phyloP scores from a whole-genome alignment of 2,888 invertebrate species.

The Eutolmus rufibarbis region DNA sequence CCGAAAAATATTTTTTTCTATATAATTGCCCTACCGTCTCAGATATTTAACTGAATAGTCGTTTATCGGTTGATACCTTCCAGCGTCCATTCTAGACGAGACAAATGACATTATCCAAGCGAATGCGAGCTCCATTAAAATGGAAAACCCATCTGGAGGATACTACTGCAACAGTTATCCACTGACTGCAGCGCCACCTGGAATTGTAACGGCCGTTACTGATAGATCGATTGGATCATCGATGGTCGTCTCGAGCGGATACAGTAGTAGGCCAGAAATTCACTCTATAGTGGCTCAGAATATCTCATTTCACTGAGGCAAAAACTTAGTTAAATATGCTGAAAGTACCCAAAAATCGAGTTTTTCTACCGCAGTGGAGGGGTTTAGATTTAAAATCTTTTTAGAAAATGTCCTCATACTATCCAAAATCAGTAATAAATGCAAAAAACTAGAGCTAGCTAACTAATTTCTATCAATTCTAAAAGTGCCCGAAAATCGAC shows the following conservation, averaged over 20 bases:
- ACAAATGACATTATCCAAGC: slow-evolving; percentile 72
- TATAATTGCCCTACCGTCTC: neutral
- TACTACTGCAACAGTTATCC: slow-evolving; percentile 86
- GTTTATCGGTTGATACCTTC: slow-evolving; percentile 38
- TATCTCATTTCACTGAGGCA: neutral
- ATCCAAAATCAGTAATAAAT: too few species aligned
- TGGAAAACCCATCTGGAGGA: slow-evolving; percentile 74
- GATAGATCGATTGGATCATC: slow-evolving; percentile 56
- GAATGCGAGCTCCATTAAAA: slow-evolving; percentile 76
- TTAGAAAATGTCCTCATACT: too few species aligned
- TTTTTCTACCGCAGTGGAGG: too few species aligned
- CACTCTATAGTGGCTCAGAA: neutral
- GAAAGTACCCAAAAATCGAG: too few species aligned
- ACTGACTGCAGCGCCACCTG: slow-evolving; percentile 68
- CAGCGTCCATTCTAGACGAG: slow-evolving; percentile 95
- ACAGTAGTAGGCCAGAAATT: slow-evolving; percentile 72
- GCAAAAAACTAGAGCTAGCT: too few species aligned
- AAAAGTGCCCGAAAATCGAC: too few species aligned
- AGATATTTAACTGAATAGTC: neutral
- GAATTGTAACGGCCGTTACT: slow-evolving; percentile 53
- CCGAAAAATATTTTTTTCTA: neutral
- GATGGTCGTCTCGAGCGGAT: slow-evolving; percentile 79
- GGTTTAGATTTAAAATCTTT: too few species aligned
- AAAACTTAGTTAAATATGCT: too few species aligned
- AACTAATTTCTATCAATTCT: too few species aligned